Percentiles rank a stretch among this genome's conserved stretches.
These are phyloP conservation scores for Anoplius nigerrimus DNA, from an alignment of 2,888 invertebrate genomes.

Conservation along the genomic window DNA sequence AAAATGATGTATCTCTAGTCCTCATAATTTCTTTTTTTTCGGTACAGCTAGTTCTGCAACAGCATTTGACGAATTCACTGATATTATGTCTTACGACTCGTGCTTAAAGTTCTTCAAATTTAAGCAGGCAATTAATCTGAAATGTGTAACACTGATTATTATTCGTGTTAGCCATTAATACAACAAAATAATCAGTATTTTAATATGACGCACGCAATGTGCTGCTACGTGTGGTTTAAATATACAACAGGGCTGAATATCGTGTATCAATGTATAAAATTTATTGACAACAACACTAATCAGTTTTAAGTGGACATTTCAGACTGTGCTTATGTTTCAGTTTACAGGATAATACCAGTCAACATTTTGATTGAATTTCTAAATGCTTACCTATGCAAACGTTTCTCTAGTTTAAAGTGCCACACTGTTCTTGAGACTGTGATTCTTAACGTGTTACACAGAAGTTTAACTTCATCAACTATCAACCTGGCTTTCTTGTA, in stretches of 20 bases:
- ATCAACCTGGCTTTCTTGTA: slow-evolving; percentile 35
- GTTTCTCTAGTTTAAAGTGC: not conserved
- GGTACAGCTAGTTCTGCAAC: slow-evolving; percentile 31
- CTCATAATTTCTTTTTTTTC: slow-evolving; percentile 31
- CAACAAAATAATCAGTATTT: too few species aligned
- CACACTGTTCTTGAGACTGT: not conserved
- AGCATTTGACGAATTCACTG: slow-evolving; percentile 52
- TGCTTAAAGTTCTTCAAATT: slow-evolving; percentile 33
- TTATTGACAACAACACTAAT: too few species aligned
- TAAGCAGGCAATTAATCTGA: slow-evolving; percentile 44
- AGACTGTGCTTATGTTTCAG: too few species aligned
- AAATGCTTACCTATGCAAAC: slow-evolving; percentile 4
- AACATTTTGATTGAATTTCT: not conserved
- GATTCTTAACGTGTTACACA: too few species aligned
- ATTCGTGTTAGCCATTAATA: too few species aligned
- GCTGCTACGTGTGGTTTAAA: too few species aligned
- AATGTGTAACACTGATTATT: slow-evolving; percentile 29
- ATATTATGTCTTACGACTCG: slow-evolving; percentile 41
- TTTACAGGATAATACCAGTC: too few species aligned
- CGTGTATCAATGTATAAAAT: too few species aligned
- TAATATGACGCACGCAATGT: too few species aligned
- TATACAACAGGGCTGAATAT: too few species aligned
- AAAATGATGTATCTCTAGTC: slow-evolving; percentile 31
- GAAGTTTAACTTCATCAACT: slow-evolving; percentile 14
- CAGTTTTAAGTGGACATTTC: too few species aligned